These are phyloP conservation scores for Drosophila robusta DNA, from an alignment of 2,888 invertebrate species.

Conservation along the genomic window DNA sequence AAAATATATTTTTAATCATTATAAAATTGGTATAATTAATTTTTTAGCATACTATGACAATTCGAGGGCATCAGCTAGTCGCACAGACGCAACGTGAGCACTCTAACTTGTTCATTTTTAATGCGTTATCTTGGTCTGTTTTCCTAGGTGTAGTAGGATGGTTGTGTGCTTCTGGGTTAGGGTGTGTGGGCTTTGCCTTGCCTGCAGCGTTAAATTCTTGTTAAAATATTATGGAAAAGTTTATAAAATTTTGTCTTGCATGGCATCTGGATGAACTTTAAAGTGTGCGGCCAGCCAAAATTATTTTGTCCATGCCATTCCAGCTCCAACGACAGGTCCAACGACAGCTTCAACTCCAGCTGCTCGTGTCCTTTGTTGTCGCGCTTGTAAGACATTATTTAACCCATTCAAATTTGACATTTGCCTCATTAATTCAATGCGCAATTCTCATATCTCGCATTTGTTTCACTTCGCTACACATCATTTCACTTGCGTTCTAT, in stretches of 20 bases:
- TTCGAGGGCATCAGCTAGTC: constrained; percentile 13
- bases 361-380: constrained; percentile 6
- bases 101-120: constrained; percentile 33
- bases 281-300: constrained; percentile 17
- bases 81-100: neutral
- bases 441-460: constrained; percentile 43
- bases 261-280: constrained; percentile 18
- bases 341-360: no score
- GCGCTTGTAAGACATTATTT: constrained; percentile 32
- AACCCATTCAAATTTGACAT: constrained; percentile 53
- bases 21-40: no score
- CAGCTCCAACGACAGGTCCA: neutral
- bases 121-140: constrained; percentile 42
- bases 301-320: neutral
- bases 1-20: neutral
- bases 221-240: constrained; percentile 57
- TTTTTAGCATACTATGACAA: neutral
- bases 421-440: constrained; percentile 52
- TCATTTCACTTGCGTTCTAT: constrained; percentile 26
- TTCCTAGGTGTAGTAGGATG: constrained; percentile 4
- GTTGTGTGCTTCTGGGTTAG: constrained; percentile 3
- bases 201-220: constrained; percentile 56
- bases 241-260: constrained; percentile 27
- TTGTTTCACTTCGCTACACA: constrained; percentile 43
- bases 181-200: constrained; percentile 36